phyloP scores from a whole-genome alignment of 2,797 vertebrate species.

The Falco columbarius region DNA sequence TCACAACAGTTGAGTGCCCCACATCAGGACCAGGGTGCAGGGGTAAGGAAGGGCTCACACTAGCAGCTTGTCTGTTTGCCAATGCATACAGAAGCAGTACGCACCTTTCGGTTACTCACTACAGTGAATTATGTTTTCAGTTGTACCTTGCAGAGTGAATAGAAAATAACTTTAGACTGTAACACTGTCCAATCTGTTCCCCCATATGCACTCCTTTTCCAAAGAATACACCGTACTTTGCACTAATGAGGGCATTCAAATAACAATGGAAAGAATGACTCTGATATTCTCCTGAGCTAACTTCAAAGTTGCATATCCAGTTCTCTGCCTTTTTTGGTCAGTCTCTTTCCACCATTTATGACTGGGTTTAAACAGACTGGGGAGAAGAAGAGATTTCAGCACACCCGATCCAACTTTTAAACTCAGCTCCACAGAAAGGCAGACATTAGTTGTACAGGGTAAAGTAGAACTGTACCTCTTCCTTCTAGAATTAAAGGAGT shows the following conservation, averaged over 20 bases:
- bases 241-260: slow-evolving; percentile 30
- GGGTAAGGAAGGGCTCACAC: slow-evolving; percentile 2
- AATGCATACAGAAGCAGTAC: background rate
- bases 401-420: slow-evolving; percentile 37
- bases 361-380: slow-evolving; percentile 24
- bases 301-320: slow-evolving; percentile 34
- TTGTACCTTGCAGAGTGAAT: slow-evolving; percentile 18
- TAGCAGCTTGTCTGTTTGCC: background rate
- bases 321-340: slow-evolving; percentile 67
- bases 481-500: background rate
- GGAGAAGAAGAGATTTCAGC: background rate
- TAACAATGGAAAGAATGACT: slow-evolving; percentile 70
- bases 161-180: slow-evolving; percentile 42
- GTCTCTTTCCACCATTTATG: slow-evolving; percentile 36
- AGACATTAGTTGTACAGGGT: too few relatives aligned
- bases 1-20: background rate
- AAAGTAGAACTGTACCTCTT: background rate
- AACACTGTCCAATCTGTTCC: slow-evolving; percentile 53
- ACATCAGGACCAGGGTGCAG: background rate
- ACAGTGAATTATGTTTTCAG: slow-evolving; percentile 50
- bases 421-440: background rate
- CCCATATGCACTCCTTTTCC: slow-evolving; percentile 33
- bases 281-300: background rate
- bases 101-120: background rate
- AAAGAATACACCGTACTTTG: slow-evolving; percentile 62